Evolutionary conservation across 2,113 vertebrate genomes (phyloP), one percentile per base, ranked within the genome.

Genomic region (Anoplopoma fimbria): DNA sequence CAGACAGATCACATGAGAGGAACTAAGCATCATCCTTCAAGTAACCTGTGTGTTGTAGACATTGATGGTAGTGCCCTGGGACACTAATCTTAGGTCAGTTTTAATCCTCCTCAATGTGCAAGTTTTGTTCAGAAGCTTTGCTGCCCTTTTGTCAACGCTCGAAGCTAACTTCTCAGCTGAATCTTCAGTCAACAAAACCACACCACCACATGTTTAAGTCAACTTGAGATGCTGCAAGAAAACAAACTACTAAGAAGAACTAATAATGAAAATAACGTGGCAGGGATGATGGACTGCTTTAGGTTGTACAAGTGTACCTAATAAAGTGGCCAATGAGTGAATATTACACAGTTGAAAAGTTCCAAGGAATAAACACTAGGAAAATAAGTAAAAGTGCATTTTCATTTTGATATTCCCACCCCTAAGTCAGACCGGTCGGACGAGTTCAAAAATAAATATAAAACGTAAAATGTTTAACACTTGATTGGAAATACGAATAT

Each of bases 1-100:
- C 51, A 62, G 21, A 13, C 49, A 17, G 58, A 75, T 79, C 81
- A 90, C 60, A 82, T 74, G 81, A 87, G 2, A 40, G 36, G 61
- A 83, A 23, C 49, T 64, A 38, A 71, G 9, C 27, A 25, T 74
- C 40, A 49, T 79, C 62, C 60, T 21, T 36, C 12, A 6, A 42
- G 29, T 19, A 83, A 68, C 12, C 58, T 77, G 58, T 55, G 51
- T 9, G 57, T 45, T 68, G 42, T 45, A 17, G 69, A 74, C 47
- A 33, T 0, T 77, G 65, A 83, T n/a, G 67, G 74, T 70, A 61
- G 47, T 57, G 14, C 14, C 1, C 25, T 68, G 36, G 75, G 82
- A 86, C 53, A 42, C 55, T 72, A 77, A 85, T 85, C 74, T 69
- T 27, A 14, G 12, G 1, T 63, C 55, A 25, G 9, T 42, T 80